Evolutionary conservation across 2,113 vertebrate genomes (phyloP).

Genomic region (Myrmecophaga tridactyla): DNA sequence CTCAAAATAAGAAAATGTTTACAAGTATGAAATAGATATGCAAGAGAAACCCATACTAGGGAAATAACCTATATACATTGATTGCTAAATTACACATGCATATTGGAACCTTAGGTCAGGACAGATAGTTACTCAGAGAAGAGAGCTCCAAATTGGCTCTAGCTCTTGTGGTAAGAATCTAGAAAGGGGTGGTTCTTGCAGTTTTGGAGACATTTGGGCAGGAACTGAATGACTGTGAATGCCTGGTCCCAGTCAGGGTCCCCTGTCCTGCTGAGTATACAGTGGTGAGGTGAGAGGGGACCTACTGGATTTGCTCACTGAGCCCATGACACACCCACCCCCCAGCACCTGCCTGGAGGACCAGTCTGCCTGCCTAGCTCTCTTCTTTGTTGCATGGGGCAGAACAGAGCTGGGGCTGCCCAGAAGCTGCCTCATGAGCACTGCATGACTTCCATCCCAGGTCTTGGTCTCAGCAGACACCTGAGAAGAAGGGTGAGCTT

Average conservation of each 20-base stretch:
- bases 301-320: neutral
- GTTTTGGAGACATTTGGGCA: neutral
- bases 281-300: too few relatives aligned
- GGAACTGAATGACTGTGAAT: too few relatives aligned
- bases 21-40: neutral
- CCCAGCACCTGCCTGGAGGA: neutral
- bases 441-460: rapidly evolving
- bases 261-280: neutral
- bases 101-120: too few relatives aligned
- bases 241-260: neutral
- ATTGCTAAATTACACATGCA: neutral
- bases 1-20: neutral
- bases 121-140: rapidly evolving
- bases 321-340: neutral
- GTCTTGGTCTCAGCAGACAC: neutral
- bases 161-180: neutral
- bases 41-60: neutral
- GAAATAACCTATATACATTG: neutral
- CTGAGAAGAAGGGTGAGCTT: neutral
- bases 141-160: neutral
- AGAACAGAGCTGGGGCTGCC: neutral
- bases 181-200: neutral
- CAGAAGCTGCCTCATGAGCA: neutral
- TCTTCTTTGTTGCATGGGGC: neutral
- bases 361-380: neutral